These are phyloP conservation scores for Nycticorax nycticorax DNA, from an alignment of 2,113 vertebrate species.

Conservation along the genomic window DNA sequence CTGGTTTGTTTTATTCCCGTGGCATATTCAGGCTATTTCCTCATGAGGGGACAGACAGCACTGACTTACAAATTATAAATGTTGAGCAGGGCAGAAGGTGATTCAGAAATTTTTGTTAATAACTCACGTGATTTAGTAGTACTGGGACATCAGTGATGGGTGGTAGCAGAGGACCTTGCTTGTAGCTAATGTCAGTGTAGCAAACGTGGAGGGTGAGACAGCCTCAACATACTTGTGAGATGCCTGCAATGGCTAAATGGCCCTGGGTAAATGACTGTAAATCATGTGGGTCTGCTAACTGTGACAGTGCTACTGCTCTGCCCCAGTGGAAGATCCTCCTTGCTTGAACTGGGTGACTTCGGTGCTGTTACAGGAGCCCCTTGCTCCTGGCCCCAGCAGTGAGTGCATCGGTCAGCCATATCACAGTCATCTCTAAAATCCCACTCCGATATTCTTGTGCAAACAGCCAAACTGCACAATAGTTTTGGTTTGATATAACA, in stretches of 20 bases:
- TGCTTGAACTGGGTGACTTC: neutral
- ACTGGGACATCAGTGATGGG: neutral
- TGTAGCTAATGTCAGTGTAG: neutral
- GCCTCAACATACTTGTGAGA: neutral
- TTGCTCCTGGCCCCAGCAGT: neutral
- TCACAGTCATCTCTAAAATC: neutral
- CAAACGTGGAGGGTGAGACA: fast-evolving
- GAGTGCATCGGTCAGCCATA: neutral
- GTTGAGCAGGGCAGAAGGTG: neutral
- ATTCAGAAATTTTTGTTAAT: neutral
- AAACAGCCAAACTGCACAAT: neutral
- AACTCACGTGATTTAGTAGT: neutral
- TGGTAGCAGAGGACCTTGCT: neutral
- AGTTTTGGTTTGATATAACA: neutral
- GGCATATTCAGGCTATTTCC: neutral
- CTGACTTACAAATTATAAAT: neutral
- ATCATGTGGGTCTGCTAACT: neutral
- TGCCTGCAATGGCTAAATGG: neutral
- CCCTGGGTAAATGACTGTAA: neutral
- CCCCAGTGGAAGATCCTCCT: neutral
- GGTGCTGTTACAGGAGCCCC: neutral
- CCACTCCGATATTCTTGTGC: neutral
- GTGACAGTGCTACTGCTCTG: neutral
- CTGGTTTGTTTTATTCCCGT: neutral
- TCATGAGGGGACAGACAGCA: neutral